Base-by-base conservation (phyloP, 2,888 invertebrate genomes). In the Drosophila mimica region DNA sequence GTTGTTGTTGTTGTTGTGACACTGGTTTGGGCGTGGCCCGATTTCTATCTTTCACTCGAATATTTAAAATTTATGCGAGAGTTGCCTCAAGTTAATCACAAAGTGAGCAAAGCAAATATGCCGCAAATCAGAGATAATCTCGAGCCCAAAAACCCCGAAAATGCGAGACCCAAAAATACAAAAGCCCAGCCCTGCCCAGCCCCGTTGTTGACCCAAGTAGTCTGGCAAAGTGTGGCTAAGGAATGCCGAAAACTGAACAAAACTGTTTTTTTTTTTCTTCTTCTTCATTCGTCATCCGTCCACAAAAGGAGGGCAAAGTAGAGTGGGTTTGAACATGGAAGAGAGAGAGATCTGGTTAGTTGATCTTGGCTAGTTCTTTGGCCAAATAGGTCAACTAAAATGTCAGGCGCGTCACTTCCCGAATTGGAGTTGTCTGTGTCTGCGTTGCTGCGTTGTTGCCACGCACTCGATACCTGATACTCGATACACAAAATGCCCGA, bases 71-170 rank as follows among this genome's bases (percentile, higher is more conserved):
- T 81, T 79, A 81, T 81, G 81, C 74, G 74, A 46, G 25, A 53
- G 63, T 30, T 40, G 74, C 52, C 58, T 48, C 49, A 66, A 77
- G 72, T 79, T 79, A 89, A 84, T 83, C 88, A 86, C 79, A 76
- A 82, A 74, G 58, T 58, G 72, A 81, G 79, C 58, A 83, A 79
- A 81, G 53, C 70, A 81, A 89, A 87, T 57, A 4, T 80, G 78
- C 85, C 89, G 80, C 80, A 31, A 59, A 57, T 34, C 64, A 20
- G 6, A 82, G 87, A 85, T 85, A 68, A 85, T 86, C 89, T 88
- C 59, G 38, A 15, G 31, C 53, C 30, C 53, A 40, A 57, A 25
- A 48, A 20, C 51, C 62, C 33, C 20, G 25, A 60, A 75, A n/a
- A 53, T 46, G 52, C 51, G 30, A 66, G 30, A 57, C 38, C 60